Evolutionary conservation across 2,113 vertebrate genomes (phyloP), one percentile per base, ranked within the genome.

Genomic region (Peromyscus californicus): DNA sequence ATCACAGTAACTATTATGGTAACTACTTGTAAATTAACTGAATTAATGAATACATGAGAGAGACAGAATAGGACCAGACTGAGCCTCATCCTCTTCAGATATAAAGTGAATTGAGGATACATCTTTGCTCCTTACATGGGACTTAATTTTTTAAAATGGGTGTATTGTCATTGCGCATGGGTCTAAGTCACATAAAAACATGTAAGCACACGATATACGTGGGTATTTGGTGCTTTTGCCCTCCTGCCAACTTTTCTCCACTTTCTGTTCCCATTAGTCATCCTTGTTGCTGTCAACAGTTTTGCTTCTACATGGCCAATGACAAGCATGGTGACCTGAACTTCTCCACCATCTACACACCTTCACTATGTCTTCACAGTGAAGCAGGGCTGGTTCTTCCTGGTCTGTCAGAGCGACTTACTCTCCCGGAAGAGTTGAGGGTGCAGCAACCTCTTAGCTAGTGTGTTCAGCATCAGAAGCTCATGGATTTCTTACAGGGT

Each of bases 21-120:
- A 89, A 83, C 48, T 89, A 89, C 63, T 59, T 94, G 2, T 93
- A 93, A 70, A 26, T 75, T 57, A 70, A 45, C 48, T 69, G 39
- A 95, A 75, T 83, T 91, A 45, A 78, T 72, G 59, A 72, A 29
- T 83, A 9, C 54, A 31, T 83, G n/a, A 85, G 74, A 93, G 11
- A 0, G 22, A 65, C 4, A 72, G 75, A 88, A 19, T 7, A 22
- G 42, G 31, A 69, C 15, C 48, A 59, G 16, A 29, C 48, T 95
- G 51, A 91, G 16, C 17, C 42, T 97, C 36, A 70, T 65, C 7
- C 16, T 95, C 57, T 89, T 75, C 3, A 65, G 69, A 88, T 79
- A 90, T 29, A 78, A 48, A 84, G 42, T 31, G 4, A 15, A 51
- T 88, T 93, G 21, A 94, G 42, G 89, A 76, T 92, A 26, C 83